Evolutionary conservation across 2,113 vertebrate species (phyloP), one percentile per base, ranked within the genome.

Genomic region (Amphiprion percula): DNA sequence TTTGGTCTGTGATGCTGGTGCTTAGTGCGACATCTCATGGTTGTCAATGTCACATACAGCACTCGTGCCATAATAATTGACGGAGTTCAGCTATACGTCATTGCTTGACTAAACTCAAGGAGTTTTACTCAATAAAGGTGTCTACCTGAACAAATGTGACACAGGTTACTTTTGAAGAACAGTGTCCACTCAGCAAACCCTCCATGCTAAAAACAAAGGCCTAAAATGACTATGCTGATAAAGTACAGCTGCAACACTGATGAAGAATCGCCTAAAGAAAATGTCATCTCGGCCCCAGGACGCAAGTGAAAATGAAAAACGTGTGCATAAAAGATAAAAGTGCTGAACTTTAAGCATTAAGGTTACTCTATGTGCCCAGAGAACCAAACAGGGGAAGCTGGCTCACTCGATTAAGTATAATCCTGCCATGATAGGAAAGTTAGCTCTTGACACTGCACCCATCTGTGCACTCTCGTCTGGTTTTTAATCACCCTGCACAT

Each of bases 381-480:
- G 75, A 82, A 55, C n/a, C 46, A 61, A 73, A 58, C 12, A 58
- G 33, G 15, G 54, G 44, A 60, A 70, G 64, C 79, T 62, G 47
- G 62, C 68, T 70, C 54, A 24, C 23, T 30, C 17, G 54, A 4
- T 83, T 66, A 84, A 86, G 83, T 81, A 68, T 82, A 87, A 64
- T 62, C 56, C 71, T 4, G 37, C n/a, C 56, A 56, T 61, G 52
- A 70, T 67, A 23, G 10, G 26, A 69, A 79, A 68, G 83, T 69
- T 49, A 68, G 59, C 61, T 81, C 72, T 82, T 73, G 47, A 62
- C 26, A 4, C 21, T 1, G 19, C 33, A 73, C n/a, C 17, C 9
- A 47, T 58, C 49, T 26, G 17, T n/a, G 10, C 61, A 46, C 23
- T 60, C 6, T 6, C 56, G 56, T 64, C 67, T 54, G 24, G 64